Evolutionary conservation across 1,140 invertebrate genomes (phyloP).

Genomic region (Pseudomyrmex gracilis): DNA sequence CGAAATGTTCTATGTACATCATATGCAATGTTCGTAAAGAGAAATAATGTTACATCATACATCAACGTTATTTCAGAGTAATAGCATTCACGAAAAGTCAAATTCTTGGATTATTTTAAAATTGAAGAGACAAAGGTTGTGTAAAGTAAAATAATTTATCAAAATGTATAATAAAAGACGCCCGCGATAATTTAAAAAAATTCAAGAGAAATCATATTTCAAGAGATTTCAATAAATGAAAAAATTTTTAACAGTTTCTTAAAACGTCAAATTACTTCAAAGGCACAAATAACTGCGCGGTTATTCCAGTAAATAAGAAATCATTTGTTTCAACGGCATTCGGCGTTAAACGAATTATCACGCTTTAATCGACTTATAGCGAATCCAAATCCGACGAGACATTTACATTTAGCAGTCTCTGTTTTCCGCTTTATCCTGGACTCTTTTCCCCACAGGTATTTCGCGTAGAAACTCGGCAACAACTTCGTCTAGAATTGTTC

Average conservation of each 20-base stretch:
- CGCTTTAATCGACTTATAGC: slow-evolving; percentile 30
- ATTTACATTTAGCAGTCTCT: slow-evolving; percentile 50
- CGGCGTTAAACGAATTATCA: slow-evolving; percentile 23
- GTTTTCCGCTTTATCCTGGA: slow-evolving; percentile 26
- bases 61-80: not conserved
- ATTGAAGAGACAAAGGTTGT: no score
- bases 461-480: slow-evolving; percentile 45
- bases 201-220: no score
- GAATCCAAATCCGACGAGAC: slow-evolving; percentile 38
- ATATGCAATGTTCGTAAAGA: not conserved
- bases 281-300: not conserved
- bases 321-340: slow-evolving; percentile 18
- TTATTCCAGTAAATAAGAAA: not conserved
- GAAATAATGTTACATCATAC: no score
- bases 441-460: slow-evolving; percentile 58
- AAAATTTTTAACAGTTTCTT: no score
- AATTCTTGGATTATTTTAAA: not conserved
- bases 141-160: no score
- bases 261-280: no score
- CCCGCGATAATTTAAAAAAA: no score
- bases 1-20: not conserved
- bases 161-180: no score
- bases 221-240: no score
- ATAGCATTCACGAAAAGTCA: not conserved
- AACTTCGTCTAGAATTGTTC: slow-evolving; percentile 59